A percentile compares a stretch with the other conserved stretches of the same genome.
phyloP scores from a whole-genome alignment of 2,797 vertebrate species.

The Cottoperca gobio region DNA sequence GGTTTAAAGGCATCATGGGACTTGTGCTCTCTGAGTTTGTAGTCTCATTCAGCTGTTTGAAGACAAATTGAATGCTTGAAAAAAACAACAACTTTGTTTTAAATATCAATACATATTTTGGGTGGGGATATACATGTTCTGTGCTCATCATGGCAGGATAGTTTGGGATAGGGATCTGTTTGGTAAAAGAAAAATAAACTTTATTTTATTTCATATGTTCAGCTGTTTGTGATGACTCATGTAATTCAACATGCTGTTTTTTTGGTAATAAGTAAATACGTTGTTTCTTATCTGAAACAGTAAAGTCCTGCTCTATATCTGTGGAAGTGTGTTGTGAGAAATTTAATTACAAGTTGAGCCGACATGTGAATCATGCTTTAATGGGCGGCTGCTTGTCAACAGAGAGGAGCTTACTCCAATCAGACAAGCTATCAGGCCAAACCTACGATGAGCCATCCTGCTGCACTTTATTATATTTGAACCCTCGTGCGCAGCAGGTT shows the following conservation, averaged over 20 bases:
- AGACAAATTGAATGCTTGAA: conserved; percentile 12
- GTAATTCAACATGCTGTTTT: background rate
- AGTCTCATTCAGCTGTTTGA: conserved; percentile 38
- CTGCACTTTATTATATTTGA: conserved; percentile 57
- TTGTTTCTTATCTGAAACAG: background rate
- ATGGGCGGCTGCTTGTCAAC: conserved; percentile 52
- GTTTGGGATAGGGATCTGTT: background rate
- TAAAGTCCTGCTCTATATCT: background rate
- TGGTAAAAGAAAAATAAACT: background rate
- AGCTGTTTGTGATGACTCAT: background rate
- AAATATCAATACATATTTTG: too few relatives aligned
- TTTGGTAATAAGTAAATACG: too few relatives aligned
- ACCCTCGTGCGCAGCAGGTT: conserved; percentile 44
- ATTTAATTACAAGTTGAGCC: conserved; percentile 51
- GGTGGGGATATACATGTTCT: background rate
- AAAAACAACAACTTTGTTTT: too few relatives aligned
- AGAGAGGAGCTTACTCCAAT: conserved; percentile 26
- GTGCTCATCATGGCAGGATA: background rate
- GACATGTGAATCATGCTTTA: conserved; percentile 39
- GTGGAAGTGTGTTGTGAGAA: conserved; percentile 17
- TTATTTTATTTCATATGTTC: background rate
- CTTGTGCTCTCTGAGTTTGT: conserved; percentile 19
- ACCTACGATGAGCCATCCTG: conserved; percentile 42
- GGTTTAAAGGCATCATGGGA: conserved; percentile 24
- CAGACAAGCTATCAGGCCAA: conserved; percentile 38